Evolutionary conservation across 2,797 vertebrate genomes (phyloP).

Genomic region (Lateolabrax maculatus): DNA sequence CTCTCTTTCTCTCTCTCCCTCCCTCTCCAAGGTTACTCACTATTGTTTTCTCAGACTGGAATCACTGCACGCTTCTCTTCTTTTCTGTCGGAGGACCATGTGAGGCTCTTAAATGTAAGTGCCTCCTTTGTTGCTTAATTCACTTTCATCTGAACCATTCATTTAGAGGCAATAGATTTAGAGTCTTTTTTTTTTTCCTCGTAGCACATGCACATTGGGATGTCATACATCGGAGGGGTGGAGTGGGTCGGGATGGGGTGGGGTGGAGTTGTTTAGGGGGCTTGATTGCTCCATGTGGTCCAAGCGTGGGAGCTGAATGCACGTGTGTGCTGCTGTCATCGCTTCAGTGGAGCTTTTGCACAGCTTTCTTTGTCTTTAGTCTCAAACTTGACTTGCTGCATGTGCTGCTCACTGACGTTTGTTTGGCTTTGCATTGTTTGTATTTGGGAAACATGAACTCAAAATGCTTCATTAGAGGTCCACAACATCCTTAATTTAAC

Average conservation of each 20-base stretch:
- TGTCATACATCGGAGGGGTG: slow-evolving; percentile 60
- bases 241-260: slow-evolving; percentile 44
- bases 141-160: slow-evolving; percentile 60
- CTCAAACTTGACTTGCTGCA: slow-evolving; percentile 4
- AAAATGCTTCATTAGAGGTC: neutral
- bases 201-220: slow-evolving; percentile 62
- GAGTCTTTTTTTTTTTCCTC: slow-evolving; percentile 18
- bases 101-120: slow-evolving; percentile 81
- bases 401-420: neutral
- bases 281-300: slow-evolving; percentile 72
- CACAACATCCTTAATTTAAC: neutral
- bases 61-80: slow-evolving; percentile 67
- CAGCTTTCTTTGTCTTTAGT: slow-evolving; percentile 44
- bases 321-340: slow-evolving; percentile 64
- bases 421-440: slow-evolving; percentile 1
- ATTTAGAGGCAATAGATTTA: slow-evolving; percentile 49
- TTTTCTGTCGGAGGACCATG: slow-evolving; percentile 76
- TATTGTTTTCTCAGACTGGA: slow-evolving; percentile 68
- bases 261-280: slow-evolving; percentile 41
- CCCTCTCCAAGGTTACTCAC: slow-evolving; percentile 59
- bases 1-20: slow-evolving; percentile 17
- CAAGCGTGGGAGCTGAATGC: slow-evolving; percentile 53
- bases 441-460: neutral
- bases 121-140: slow-evolving; percentile 79
- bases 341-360: slow-evolving; percentile 32